Base-by-base conservation (phyloP, 1,140 invertebrate genomes). In the Chironomus striatipennis region DNA sequence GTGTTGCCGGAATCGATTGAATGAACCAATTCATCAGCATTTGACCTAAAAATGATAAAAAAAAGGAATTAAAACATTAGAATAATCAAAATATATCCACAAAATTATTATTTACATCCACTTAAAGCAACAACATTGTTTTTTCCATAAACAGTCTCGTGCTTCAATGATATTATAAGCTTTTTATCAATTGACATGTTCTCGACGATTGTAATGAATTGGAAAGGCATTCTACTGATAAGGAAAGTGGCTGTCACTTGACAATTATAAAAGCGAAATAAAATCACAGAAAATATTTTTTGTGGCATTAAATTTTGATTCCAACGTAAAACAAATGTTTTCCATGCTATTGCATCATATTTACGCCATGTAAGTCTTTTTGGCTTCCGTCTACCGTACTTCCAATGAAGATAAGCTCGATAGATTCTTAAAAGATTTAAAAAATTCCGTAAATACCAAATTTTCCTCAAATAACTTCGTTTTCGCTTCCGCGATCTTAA, bases 11-110 rank as follows among this genome's bases (percentile, higher is more conserved):
- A 89, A 89, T 87, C n/a, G 91, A 89, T 15, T 92, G 93, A 74
- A 91, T 85, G 76, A 96, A 87, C 93, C 94, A 95, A 80, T 94
- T 93, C 73, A 95, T 85, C 77, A 97, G 85, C 90, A 95, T 94
- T 83, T 95, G 90, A 80, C 94, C 95, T 96, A 83, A 67, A 84
- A 43, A 57, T 73, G 21, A 15, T 20, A 70, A 75, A 73, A 65
- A 34, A n/a, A 67, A 18, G 18, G 67, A 42, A 8, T 3, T 47
- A 47, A n/a, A n/a, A n/a, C n/a, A 47, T 57, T 57, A 57, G 47
- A 12, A 57, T n/a, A 57, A 15, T 57, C 9, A 47, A 15, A 34
- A 34, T 34, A 34, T 34, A 34, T 2, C 24, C 5, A 2, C 5
- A 57, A 15, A 57, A 15, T 57, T 57, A 15, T n/a, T n/a, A 12